A percentile compares a stretch with the other conserved stretches of the same genome.
phyloP scores from a whole-genome alignment of 92 coral and sea anemone genomes.

The Parazoanthus atlanticus region DNA sequence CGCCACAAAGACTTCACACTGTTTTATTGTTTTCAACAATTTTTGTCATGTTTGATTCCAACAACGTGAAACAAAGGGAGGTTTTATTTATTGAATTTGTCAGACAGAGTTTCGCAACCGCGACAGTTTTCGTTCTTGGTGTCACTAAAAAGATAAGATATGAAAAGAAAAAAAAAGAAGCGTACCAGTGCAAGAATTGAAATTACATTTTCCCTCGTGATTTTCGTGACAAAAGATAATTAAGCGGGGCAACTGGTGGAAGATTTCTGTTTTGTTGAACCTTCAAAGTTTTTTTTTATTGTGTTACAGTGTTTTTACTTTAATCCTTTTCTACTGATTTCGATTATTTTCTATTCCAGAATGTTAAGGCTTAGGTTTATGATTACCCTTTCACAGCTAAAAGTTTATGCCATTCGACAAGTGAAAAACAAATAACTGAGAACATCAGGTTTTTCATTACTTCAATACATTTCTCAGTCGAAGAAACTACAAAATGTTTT shows the following conservation, averaged over 20 bases:
- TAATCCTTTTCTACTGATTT: background rate
- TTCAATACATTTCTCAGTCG: background rate
- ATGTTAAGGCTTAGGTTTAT: background rate
- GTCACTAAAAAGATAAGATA: background rate
- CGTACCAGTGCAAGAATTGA: background rate
- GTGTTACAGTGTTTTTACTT: background rate
- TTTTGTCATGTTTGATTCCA: constrained; percentile 11
- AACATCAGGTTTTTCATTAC: background rate
- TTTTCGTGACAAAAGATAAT: background rate
- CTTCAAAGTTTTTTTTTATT: background rate
- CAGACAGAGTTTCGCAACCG: background rate
- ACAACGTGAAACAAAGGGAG: constrained; percentile 4
- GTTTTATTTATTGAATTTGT: background rate
- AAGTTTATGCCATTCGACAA: too few species aligned
- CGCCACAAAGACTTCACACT: constrained; percentile 27
- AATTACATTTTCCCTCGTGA: background rate
- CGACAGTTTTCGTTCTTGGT: background rate
- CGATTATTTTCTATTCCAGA: background rate
- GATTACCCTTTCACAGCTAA: background rate
- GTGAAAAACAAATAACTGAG: background rate
- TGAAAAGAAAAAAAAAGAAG: background rate
- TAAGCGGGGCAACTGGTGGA: background rate
- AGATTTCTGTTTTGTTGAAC: background rate
- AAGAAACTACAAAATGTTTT: background rate
- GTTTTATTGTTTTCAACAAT: constrained; percentile 40